Evolutionary conservation across 2,888 invertebrate species (phyloP), one percentile per base, ranked within the genome.

Genomic region (Eristalis tenax): DNA sequence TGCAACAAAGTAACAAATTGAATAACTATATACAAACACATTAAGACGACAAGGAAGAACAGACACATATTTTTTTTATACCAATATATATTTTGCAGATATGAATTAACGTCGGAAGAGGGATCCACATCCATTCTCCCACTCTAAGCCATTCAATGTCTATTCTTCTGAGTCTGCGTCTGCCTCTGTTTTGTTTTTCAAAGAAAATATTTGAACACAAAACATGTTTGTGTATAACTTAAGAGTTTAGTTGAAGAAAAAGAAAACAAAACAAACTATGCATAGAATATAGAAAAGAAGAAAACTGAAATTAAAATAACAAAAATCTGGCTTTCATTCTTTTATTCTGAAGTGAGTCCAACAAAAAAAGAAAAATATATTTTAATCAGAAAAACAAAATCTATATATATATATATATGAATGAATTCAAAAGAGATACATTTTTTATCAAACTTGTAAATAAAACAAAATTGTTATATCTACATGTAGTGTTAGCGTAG

Each of bases 371-470:
- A 50, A 15, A 50, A 5, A 50, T n/a, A 18, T 8, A 50, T 18
- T 18, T 50, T 50, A 50, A 50, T 50, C 18, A 57, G 32, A 69
- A 63, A 69, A n/a, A 50, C 68, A 74, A 23, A 69, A 74, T 10
- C 32, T 35, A 74, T 22, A 35, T 57, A n/a, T 56, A 56, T 32
- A 50, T 57, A 59, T 59, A 32, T 57, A 57, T 4, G 22, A 18
- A 69, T 23, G 38, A 66, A 59, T 23, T 28, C 38, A 59, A 23
- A 23, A 59, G 59, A 59, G 32, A 66, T 59, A 70, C n/a, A 71
- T 77, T 85, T 86, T 32, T 85, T 86, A 86, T 86, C 83, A 75
- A 86, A 83, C 86, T 79, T 86, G 83, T 86, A 83, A 70, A 83
- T 86, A 82, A 43, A 22, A 1, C 10, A 8, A 28, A 59, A 32